These are phyloP conservation scores for Porites rus DNA, from an alignment of 92 coral and sea anemone species.

Conservation along the genomic window DNA sequence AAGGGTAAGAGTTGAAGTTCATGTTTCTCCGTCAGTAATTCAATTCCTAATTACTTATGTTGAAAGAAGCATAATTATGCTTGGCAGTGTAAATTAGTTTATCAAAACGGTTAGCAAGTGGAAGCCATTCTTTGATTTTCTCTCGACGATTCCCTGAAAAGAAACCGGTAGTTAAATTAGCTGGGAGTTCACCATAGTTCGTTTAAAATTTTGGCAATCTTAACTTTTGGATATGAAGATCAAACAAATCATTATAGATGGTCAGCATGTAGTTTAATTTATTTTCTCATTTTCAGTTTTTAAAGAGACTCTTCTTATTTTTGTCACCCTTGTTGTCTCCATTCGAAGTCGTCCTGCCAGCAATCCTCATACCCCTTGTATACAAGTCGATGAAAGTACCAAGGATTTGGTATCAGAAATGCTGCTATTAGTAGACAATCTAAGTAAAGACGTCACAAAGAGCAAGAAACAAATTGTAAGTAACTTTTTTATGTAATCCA, in stretches of 20 bases:
- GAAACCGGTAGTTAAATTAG: too few species aligned
- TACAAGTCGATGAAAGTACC: not conserved
- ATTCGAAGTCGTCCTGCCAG: not conserved
- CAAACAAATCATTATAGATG: not conserved
- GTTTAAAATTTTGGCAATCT: too few species aligned
- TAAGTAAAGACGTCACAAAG: not conserved
- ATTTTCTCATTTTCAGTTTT: not conserved
- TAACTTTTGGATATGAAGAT: too few species aligned
- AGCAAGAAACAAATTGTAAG: not conserved
- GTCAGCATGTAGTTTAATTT: not conserved
- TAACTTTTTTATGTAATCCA: not conserved
- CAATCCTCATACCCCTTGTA: not conserved
- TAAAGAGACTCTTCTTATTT: not conserved
- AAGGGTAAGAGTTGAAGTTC: not conserved
- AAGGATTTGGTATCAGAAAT: slow-evolving; percentile 2
- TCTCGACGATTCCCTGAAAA: too few species aligned
- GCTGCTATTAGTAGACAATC: not conserved
- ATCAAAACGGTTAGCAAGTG: too few species aligned
- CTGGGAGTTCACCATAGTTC: too few species aligned
- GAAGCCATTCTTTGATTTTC: too few species aligned
- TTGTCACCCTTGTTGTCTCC: not conserved
- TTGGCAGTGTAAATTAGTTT: not conserved
- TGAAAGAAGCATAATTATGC: not conserved
- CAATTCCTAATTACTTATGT: too few species aligned
- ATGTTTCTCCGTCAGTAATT: not conserved